phyloP scores from a whole-genome alignment of 2,888 invertebrate genomes.

The Drosophila lacicola region DNA sequence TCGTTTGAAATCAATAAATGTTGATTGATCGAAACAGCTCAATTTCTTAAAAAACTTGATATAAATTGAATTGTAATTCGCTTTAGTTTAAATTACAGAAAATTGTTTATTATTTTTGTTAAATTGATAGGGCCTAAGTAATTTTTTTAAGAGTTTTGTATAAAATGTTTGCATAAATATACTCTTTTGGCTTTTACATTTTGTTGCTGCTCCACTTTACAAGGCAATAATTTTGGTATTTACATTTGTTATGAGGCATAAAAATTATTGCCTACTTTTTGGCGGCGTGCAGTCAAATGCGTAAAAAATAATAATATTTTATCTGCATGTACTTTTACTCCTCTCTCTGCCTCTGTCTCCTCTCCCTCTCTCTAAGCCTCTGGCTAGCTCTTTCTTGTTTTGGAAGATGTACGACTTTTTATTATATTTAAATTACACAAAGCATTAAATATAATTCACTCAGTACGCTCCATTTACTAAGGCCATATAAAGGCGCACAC shows the following conservation, averaged over 20 bases:
- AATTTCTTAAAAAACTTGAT: no score
- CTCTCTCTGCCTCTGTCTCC: not conserved
- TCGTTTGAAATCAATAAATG: no score
- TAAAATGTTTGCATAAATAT: not conserved
- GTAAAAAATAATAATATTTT: conserved; percentile 51
- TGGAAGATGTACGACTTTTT: conserved; percentile 58
- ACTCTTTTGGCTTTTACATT: not conserved
- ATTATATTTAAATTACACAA: conserved; percentile 80
- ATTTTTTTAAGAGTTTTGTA: no score
- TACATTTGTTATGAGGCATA: conserved; percentile 9
- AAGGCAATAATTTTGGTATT: conserved; percentile 24
- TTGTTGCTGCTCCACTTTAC: conserved; percentile 11
- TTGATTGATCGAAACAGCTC: no score
- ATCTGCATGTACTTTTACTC: conserved; percentile 22
- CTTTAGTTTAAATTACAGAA: not conserved
- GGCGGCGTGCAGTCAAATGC: conserved; percentile 22
- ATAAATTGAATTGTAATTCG: not conserved
- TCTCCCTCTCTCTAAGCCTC: no score
- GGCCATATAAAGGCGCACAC: conserved; percentile 59
- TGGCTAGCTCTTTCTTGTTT: conserved; percentile 7
- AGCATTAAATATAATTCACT: conserved; percentile 80
- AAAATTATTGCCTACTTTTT: conserved; percentile 55
- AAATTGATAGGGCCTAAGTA: no score
- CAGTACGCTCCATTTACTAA: conserved; percentile 79
- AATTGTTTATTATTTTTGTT: no score